Conservation (phyloP, 2,888 invertebrate species). For the Venusia cambrica region DNA sequence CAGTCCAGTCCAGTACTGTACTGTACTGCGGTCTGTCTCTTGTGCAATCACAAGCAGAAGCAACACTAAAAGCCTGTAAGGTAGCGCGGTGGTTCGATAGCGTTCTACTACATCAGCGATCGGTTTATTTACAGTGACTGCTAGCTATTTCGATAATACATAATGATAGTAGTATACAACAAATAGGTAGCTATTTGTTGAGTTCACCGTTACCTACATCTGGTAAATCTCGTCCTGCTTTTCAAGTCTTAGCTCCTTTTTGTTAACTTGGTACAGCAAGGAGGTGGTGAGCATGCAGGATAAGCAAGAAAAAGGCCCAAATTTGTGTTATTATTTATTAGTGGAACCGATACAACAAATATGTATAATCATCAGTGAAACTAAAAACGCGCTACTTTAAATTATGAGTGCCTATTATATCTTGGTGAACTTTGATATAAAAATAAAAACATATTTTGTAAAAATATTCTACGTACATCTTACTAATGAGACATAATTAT, state of each 20-base stretch:
- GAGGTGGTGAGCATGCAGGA: slow-evolving; percentile 66
- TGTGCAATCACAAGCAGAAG: slow-evolving; percentile 13
- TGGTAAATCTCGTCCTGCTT: too few species aligned
- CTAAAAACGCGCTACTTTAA: slow-evolving; percentile 47
- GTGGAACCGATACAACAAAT: slow-evolving; percentile 66
- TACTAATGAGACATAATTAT: slow-evolving; percentile 23
- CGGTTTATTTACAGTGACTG: slow-evolving; percentile 33
- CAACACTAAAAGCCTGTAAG: slow-evolving; percentile 17
- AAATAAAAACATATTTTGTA: slow-evolving; percentile 65
- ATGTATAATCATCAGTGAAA: slow-evolving; percentile 43
- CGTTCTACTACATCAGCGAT: slow-evolving; percentile 37
- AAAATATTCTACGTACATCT: slow-evolving; percentile 41
- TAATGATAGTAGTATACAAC: too few species aligned
- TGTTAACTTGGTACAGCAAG: slow-evolving; percentile 26
- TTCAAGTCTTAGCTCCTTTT: slow-evolving; percentile 7
- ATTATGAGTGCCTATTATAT: slow-evolving; percentile 47
- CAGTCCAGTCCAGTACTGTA: too few species aligned
- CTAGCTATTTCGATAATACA: slow-evolving; percentile 30
- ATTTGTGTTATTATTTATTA: slow-evolving; percentile 73
- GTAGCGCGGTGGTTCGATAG: slow-evolving; percentile 24
- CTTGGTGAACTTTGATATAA: slow-evolving; percentile 61
- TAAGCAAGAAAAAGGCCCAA: slow-evolving; percentile 74
- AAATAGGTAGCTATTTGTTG: too few species aligned
- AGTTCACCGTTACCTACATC: too few species aligned
- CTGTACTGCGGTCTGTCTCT: too few species aligned